phyloP scores from a whole-genome alignment of 2,797 vertebrate genomes.

The Falco naumanni region DNA sequence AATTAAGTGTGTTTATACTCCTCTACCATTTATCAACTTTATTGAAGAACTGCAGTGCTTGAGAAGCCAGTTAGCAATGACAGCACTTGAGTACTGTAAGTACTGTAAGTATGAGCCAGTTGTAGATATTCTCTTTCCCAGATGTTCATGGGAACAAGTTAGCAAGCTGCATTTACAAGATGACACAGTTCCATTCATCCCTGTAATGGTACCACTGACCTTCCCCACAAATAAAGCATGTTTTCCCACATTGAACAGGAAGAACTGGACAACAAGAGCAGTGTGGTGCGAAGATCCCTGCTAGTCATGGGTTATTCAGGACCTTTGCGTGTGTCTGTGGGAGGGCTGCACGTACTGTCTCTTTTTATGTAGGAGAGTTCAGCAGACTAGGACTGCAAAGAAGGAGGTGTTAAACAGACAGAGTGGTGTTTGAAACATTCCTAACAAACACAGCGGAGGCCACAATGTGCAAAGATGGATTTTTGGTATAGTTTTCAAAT shows the following conservation, averaged over 20 bases:
- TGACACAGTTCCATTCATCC: slow-evolving; percentile 52
- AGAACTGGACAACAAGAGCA: slow-evolving; percentile 33
- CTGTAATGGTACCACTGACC: slow-evolving; percentile 37
- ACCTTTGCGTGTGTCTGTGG: background rate
- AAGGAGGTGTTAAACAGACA: background rate
- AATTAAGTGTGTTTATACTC: slow-evolving; percentile 35
- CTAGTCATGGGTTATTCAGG: slow-evolving; percentile 20
- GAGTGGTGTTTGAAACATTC: background rate
- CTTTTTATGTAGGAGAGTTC: slow-evolving; percentile 4
- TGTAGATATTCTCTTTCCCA: slow-evolving; percentile 52
- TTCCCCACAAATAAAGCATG: slow-evolving; percentile 35
- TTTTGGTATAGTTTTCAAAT: background rate
- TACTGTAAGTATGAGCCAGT: slow-evolving; percentile 15
- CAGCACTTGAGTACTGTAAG: background rate
- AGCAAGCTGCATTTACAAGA: slow-evolving; percentile 34
- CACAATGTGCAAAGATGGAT: background rate
- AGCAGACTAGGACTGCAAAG: background rate
- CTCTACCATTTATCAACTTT: background rate
- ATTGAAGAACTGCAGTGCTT: background rate
- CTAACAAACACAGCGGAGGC: background rate
- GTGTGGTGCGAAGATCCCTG: slow-evolving; percentile 42
- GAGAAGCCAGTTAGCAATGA: slow-evolving; percentile 48
- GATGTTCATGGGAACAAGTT: slow-evolving; percentile 28
- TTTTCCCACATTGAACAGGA: slow-evolving; percentile 54
- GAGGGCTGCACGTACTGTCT: background rate